phyloP scores from a whole-genome alignment of 2,797 vertebrate species.

The Dallia pectoralis region DNA sequence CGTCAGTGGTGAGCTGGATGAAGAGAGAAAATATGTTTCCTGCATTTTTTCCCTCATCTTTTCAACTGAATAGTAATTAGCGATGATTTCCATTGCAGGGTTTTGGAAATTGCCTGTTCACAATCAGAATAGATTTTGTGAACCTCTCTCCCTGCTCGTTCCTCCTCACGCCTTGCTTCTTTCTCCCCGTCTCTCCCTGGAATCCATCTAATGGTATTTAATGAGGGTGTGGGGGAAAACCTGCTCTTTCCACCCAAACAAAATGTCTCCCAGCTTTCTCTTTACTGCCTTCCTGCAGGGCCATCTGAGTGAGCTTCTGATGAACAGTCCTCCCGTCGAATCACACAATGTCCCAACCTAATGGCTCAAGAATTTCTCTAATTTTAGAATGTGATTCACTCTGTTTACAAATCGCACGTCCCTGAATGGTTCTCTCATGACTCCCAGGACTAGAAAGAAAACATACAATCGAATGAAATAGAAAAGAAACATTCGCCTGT shows the following conservation, averaged over 20 bases:
- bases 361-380: conserved; percentile 23
- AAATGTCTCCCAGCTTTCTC: conserved; percentile 20
- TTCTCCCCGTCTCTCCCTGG: neutral
- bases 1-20: too few relatives aligned
- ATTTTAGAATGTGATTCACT: conserved; percentile 19
- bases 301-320: conserved; percentile 30
- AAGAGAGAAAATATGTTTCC: conserved; percentile 9
- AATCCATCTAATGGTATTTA: conserved; percentile 26
- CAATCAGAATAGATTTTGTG: conserved; percentile 46
- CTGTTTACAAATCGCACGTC: conserved; percentile 31
- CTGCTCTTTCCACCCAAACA: conserved; percentile 25
- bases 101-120: conserved; percentile 45
- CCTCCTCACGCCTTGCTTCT: neutral
- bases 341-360: conserved; percentile 22
- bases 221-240: conserved; percentile 17
- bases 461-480: conserved; percentile 13
- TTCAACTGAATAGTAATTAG: conserved; percentile 48
- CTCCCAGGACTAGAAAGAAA: conserved; percentile 1
- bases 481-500: neutral
- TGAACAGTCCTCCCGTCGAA: conserved; percentile 28
- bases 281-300: conserved; percentile 9
- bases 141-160: neutral
- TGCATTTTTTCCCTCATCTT: conserved; percentile 37
- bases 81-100: conserved; percentile 40
- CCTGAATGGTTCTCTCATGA: neutral